Base-by-base conservation (phyloP, 2,113 vertebrate species). In the Nibea albiflora region DNA sequence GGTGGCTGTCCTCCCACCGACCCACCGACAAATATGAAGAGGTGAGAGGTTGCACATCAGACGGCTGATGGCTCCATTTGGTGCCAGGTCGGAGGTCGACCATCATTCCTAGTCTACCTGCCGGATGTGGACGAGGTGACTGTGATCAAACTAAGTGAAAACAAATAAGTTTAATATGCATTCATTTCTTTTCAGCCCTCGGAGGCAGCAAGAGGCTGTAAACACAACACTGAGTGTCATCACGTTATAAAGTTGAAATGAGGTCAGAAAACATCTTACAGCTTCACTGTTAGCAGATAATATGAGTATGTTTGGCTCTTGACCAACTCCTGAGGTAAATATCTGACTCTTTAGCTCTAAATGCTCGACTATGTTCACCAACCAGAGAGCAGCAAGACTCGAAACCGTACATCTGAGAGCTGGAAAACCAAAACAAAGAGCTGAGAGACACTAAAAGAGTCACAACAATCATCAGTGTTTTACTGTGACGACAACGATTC, bases 1-100 rank as follows among this genome's bases (percentile, higher is more conserved):
- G 93, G 89, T 90, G 93, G 90, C 91, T 85, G 93, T 93, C 86
- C 92, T 94, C 94, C 71, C 78, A 68, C 74, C 46, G 69, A 73
- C 53, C 16, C 54, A 2, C 80, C 78, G 88, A 92, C 46, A 52
- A 19, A 90, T 79, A 85, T 74, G 26, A 71, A 89, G 60, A 88
- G 78, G 83, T 85, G 88, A 78, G 15, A 74, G 80, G 75, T 54
- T 39, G 54, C 24, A 56, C 65, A 58, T 75, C 58, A 35, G 53
- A 68, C 78, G 47, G 66, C 68, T 78, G 72, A 88, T 54, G 76
- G 50, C 42, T 57, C 62, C 67, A 52, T 52, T 61, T 46, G 49
- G 73, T 63, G 3, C 9, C 35, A 14, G 77, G 82, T 80, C 80
- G 64, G 46, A 83, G 65, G 50, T 84, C 57, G 74, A 50, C 14